phyloP scores from a whole-genome alignment of 23 tunicate genomes.

The Ascidia mentula region DNA sequence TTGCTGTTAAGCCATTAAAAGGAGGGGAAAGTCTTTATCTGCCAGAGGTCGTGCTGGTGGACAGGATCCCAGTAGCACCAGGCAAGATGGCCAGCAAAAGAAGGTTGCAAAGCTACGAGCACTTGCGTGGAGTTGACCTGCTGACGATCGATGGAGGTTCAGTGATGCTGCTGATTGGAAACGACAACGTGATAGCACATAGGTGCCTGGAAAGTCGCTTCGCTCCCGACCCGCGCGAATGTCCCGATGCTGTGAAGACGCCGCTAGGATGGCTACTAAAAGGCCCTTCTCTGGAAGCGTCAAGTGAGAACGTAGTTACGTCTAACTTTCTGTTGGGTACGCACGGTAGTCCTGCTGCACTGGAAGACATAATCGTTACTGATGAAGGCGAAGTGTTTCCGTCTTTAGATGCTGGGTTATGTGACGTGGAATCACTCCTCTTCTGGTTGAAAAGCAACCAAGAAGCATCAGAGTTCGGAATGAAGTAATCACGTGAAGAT shows the following conservation, averaged over 20 bases:
- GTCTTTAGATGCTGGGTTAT: too few species aligned
- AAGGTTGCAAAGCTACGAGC: neutral
- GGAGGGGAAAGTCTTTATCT: neutral
- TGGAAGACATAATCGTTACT: too few species aligned
- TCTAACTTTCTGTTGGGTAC: too few species aligned
- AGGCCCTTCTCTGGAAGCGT: too few species aligned
- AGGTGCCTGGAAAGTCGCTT: constrained; percentile 7
- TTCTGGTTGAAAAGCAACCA: too few species aligned
- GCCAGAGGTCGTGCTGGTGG: neutral
- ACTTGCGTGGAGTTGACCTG: neutral
- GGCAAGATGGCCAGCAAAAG: neutral
- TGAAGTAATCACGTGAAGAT: too few species aligned
- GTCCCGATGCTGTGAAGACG: neutral
- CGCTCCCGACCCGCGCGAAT: neutral
- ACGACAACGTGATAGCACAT: constrained; percentile 1
- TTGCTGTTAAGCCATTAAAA: neutral
- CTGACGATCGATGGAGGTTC: neutral
- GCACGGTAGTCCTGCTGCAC: too few species aligned
- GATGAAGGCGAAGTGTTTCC: too few species aligned
- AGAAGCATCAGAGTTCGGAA: too few species aligned
- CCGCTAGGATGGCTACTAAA: too few species aligned
- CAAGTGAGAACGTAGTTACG: too few species aligned
- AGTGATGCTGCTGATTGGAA: constrained; percentile 5
- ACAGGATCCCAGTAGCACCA: constrained; percentile 1
- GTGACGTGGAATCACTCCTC: too few species aligned